These are phyloP conservation scores for Gnathonemus longibarbis DNA, from an alignment of 2,113 vertebrate genomes.

Conservation along the genomic window DNA sequence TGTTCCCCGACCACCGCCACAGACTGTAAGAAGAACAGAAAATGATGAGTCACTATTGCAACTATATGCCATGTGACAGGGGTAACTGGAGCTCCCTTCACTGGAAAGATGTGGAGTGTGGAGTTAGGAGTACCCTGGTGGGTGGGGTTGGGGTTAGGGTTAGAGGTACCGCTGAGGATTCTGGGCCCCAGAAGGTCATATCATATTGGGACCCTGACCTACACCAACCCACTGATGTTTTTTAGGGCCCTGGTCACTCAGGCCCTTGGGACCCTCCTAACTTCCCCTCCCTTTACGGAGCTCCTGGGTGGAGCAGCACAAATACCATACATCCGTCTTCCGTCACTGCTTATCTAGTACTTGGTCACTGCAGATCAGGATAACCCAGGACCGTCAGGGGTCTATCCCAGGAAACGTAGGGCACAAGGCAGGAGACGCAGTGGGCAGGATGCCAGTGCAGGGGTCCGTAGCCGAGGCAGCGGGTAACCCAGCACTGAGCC, in stretches of 20 bases:
- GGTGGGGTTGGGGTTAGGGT: not conserved
- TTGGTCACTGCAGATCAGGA: not conserved
- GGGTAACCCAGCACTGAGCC: not conserved
- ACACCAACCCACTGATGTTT: not conserved
- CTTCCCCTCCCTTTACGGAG: not conserved
- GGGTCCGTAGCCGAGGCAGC: not conserved
- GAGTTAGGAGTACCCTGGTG: not conserved
- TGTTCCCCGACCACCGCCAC: not conserved
- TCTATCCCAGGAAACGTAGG: not conserved
- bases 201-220: not conserved
- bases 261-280: not conserved
- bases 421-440: not conserved
- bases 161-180: not conserved
- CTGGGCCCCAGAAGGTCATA: not conserved
- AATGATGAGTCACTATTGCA: not conserved
- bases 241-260: not conserved
- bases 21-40: not conserved
- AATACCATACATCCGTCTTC: not conserved
- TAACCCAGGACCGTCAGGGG: not conserved
- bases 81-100: not conserved
- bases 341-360: not conserved
- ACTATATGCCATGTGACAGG: not conserved
- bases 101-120: not conserved
- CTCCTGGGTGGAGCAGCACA: not conserved
- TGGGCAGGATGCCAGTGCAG: not conserved